Conservation (phyloP, 2,113 vertebrate species). For the Scophthalmus maximus region DNA sequence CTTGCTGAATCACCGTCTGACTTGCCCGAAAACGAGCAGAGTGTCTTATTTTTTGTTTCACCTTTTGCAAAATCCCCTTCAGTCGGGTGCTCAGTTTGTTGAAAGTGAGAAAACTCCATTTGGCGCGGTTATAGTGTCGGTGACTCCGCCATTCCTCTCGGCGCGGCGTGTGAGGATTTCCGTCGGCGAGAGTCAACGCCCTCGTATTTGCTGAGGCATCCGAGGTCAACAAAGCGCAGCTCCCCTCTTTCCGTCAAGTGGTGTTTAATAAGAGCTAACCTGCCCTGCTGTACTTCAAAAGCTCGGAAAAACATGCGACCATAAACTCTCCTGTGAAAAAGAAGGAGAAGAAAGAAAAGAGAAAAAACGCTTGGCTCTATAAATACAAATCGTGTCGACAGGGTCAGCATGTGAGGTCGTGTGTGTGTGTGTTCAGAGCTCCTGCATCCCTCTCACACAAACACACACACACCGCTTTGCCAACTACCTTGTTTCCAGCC, state of each 20-base stretch:
- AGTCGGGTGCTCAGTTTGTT: too few species aligned
- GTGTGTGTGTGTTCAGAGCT: background rate
- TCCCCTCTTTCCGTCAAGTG: slow-evolving; percentile 59
- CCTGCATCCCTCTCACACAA: slow-evolving; percentile 7
- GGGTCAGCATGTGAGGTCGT: too few species aligned
- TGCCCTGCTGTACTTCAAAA: slow-evolving; percentile 3
- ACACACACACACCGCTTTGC: slow-evolving; percentile 24
- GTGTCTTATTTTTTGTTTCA: background rate
- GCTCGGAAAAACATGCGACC: slow-evolving; percentile 34
- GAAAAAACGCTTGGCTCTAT: slow-evolving; percentile 29
- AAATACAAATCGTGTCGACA: slow-evolving; percentile 22
- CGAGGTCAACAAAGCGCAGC: slow-evolving; percentile 58
- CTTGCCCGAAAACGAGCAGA: background rate
- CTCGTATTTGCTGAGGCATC: slow-evolving; percentile 48
- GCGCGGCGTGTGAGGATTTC: slow-evolving; percentile 2
- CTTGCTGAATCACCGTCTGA: background rate
- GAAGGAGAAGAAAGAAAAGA: background rate
- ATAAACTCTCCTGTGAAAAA: background rate
- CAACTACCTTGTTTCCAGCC: background rate
- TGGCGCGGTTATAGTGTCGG: background rate
- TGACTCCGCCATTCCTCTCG: slow-evolving; percentile 16
- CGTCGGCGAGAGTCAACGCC: slow-evolving; percentile 53
- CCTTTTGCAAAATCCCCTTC: background rate
- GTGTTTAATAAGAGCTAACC: slow-evolving; percentile 65
- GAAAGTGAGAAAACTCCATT: background rate